Base-by-base conservation (phyloP, 2,113 vertebrate genomes). In the Ursus arctos region DNA sequence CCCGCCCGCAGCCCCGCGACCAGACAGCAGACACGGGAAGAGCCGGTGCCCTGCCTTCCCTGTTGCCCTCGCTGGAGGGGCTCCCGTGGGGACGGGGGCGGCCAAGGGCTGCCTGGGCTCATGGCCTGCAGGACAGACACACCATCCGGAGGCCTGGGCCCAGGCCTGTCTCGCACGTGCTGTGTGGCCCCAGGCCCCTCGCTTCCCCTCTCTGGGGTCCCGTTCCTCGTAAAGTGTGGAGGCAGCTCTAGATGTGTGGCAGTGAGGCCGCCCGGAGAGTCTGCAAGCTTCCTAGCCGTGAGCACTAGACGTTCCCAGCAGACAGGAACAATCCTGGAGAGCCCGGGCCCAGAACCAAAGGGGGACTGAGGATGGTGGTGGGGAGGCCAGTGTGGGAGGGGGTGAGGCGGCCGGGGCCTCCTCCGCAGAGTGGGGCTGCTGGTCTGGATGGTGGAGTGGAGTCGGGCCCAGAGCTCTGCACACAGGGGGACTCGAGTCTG, bases 11-110 rank as follows among this genome's bases (percentile, higher is more conserved):
- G 33, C 67, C 18, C 67, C 4, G 67, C 18, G 33, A 10, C 67
- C 67, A 43, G 1, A 43, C 43, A 43, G 43, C 4, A 18, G 21
- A 21, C 9, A 0, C 0, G 49, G 26, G 24, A 13, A 14, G 79
- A 63, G n/a, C 57, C 49, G 0, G 6, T 13, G n/a, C 22, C 61
- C 31, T 63, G 31, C 8, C 24, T 53, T 71, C 18, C 51, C 61
- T n/a, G 6, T 19, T 8, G 2, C 14, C n/a, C 22, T 67, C 19
- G 4, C 72, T 8, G 9, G 59, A 40, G 14, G 8, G 31, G 47
- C 65, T 74, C 6, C 0, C 6, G 7, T 7, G 0, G 10, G 24
- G 10, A 21, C 10, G 5, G 0, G 6, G n/a, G n/a, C 40, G 7
- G 15, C 43, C 67, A 2, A 31, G 69, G 59, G 19, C 33, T 0